Conservation (phyloP, 2,797 vertebrate species). For the Malurus leucopterus region DNA sequence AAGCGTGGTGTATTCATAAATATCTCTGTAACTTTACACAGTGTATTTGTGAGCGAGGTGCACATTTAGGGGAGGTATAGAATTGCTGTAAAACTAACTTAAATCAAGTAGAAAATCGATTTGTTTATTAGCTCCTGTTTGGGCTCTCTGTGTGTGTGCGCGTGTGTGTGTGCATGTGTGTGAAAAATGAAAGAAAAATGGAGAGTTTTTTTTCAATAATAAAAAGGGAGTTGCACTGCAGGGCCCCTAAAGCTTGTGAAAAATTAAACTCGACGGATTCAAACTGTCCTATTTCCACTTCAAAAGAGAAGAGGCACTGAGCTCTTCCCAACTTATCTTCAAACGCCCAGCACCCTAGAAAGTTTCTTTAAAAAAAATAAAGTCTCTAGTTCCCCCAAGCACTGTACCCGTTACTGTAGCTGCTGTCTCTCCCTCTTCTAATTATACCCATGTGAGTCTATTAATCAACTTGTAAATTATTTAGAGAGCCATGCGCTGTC, state of each 20-base stretch:
- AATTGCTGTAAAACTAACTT: not conserved
- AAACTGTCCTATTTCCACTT: constrained; percentile 99
- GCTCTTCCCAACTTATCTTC: constrained; percentile 95
- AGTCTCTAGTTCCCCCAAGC: constrained; percentile 95
- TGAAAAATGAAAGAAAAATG: constrained; percentile 76
- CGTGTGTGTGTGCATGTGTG: not conserved
- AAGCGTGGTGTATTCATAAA: constrained; percentile 21
- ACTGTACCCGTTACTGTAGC: constrained; percentile 93
- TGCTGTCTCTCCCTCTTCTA: constrained; percentile 95
- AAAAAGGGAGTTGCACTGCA: constrained; percentile 85
- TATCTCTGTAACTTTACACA: not conserved
- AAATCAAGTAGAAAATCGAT: constrained; percentile 50
- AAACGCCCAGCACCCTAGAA: constrained; percentile 90
- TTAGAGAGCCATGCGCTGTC: constrained; percentile 90
- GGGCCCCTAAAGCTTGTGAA: constrained; percentile 95
- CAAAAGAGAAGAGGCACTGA: constrained; percentile 92
- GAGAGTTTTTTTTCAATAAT: constrained; percentile 85
- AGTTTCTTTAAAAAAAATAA: constrained; percentile 89
- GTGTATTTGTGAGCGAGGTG: not conserved
- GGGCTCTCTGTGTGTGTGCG: not conserved
- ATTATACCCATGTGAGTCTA: constrained; percentile 99
- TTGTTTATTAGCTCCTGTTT: constrained; percentile 61
- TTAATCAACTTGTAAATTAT: constrained; percentile 99
- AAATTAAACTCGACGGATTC: constrained; percentile 99
- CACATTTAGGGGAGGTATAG: not conserved